Conservation (phyloP, 1,140 invertebrate genomes). For the Penaeus chinensis region DNA sequence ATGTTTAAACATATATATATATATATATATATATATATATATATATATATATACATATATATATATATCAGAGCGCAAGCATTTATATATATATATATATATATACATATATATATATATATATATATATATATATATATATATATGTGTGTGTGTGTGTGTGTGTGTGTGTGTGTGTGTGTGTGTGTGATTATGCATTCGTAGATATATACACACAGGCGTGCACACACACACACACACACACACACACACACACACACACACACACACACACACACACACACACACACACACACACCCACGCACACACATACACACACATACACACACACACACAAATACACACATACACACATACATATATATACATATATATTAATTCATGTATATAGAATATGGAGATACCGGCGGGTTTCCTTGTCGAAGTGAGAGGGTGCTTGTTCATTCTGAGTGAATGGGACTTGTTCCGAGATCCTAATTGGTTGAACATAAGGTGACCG, state of each 20-base stretch:
- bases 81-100: background rate
- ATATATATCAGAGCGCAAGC: no score
- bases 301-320: background rate
- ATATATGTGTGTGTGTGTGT: background rate
- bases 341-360: background rate
- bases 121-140: background rate
- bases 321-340: background rate
- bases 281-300: constrained; percentile 5
- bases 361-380: background rate
- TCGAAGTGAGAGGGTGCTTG: no score
- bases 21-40: background rate
- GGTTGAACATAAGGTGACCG: no score
- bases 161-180: background rate
- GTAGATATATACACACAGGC: background rate
- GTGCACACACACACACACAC: background rate
- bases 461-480: no score
- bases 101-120: background rate
- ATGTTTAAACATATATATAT: background rate
- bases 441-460: no score
- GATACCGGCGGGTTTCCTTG: no score
- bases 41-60: background rate
- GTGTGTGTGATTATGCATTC: background rate
- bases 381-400: background rate
- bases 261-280: constrained; percentile 15
- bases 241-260: background rate